Percentiles rank a stretch among this genome's conserved stretches.
Conservation (phyloP, 2,797 vertebrate species). For the Myotis daubentonii region DNA sequence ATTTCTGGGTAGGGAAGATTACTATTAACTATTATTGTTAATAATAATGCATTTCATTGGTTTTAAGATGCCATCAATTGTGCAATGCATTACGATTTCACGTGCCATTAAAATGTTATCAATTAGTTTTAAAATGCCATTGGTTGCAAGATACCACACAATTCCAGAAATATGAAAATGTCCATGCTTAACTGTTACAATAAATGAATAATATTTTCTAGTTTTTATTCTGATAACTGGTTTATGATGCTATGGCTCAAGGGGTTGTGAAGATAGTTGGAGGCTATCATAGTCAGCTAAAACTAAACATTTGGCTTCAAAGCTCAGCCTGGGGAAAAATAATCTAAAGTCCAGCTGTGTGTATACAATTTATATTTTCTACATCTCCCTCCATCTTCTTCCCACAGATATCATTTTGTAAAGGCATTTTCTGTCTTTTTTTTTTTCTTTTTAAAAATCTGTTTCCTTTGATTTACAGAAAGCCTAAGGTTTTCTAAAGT, state of each 20-base stretch:
- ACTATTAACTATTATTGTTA: not conserved
- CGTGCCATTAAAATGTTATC: not conserved
- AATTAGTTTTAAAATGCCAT: conserved; percentile 1
- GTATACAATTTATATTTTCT: conserved; percentile 49
- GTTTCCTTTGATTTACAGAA: not conserved
- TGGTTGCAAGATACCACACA: not conserved
- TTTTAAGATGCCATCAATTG: not conserved
- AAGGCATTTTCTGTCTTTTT: not conserved
- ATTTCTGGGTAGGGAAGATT: not conserved
- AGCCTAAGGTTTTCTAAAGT: conserved; percentile 24
- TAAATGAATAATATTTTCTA: not conserved
- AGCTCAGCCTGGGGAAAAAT: conserved; percentile 25
- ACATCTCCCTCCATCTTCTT: not conserved
- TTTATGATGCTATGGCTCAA: not conserved
- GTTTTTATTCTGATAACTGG: not conserved
- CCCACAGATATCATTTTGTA: not conserved
- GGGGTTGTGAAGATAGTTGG: not conserved
- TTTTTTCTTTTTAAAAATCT: not conserved
- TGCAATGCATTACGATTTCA: not conserved
- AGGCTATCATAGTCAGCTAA: not conserved
- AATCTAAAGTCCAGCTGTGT: not conserved
- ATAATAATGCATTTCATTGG: not conserved
- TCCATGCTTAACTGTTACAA: not conserved
- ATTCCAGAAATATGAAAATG: conserved; percentile 5
- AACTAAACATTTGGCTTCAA: conserved; percentile 39